A percentile compares a stretch with the other conserved stretches of the same genome.
Evolutionary conservation across 2,113 vertebrate genomes (phyloP).

Genomic region (Sminthopsis crassicaudata): DNA sequence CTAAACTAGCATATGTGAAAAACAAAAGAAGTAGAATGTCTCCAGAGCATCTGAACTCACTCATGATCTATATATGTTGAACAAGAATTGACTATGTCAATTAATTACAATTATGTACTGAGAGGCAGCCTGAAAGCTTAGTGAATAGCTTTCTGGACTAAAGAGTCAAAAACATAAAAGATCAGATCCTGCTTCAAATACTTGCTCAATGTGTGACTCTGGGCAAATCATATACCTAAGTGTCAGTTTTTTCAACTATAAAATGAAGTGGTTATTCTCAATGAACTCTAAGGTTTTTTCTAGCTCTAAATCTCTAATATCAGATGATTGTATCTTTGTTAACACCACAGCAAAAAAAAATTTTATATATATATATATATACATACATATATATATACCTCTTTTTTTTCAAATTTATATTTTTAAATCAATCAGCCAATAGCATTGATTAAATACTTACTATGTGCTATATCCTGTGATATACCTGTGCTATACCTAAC

Average conservation of each 20-base stretch:
- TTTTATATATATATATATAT: no score
- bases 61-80: not conserved
- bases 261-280: not conserved
- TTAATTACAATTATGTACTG: not conserved
- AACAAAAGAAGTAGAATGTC: not conserved
- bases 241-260: not conserved
- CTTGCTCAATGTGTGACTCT: not conserved
- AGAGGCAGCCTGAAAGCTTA: not conserved
- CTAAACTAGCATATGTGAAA: not conserved
- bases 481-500: no score
- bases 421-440: not conserved
- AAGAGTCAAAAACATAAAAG: not conserved
- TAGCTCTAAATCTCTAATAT: not conserved
- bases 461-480: not conserved
- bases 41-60: not conserved
- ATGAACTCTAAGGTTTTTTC: not conserved
- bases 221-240: not conserved
- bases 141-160: not conserved
- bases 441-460: not conserved
- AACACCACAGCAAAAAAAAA: not conserved
- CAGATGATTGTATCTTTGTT: not conserved
- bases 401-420: not conserved
- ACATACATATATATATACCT: not conserved
- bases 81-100: not conserved
- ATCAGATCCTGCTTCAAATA: not conserved